phyloP scores from a whole-genome alignment of 23 tunicate genomes.

The Halocynthia aurantium region DNA sequence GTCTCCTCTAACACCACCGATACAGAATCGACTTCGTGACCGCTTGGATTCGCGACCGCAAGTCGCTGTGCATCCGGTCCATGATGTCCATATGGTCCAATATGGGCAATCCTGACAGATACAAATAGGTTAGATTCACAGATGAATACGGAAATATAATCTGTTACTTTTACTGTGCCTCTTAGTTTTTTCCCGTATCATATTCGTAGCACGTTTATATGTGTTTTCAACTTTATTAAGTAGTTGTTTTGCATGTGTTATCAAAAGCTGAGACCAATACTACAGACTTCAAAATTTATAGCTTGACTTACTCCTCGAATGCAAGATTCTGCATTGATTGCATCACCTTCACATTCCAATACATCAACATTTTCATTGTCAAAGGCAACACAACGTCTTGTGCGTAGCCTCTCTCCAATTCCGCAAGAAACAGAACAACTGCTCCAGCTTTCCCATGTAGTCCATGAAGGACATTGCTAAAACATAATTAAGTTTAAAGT shows the following conservation, averaged over 20 bases:
- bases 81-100: slow-evolving; percentile 60
- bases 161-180: no score
- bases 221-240: not conserved
- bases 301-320: slow-evolving; percentile 7
- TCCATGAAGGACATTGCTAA: slow-evolving; percentile 49
- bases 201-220: not conserved
- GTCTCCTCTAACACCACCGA: slow-evolving; percentile 25
- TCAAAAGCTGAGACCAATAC: not conserved
- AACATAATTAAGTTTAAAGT: not conserved
- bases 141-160: no score
- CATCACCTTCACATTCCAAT: slow-evolving; percentile 4
- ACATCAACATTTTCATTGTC: no score
- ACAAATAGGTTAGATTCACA: slow-evolving; percentile 2
- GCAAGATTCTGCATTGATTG: slow-evolving; percentile 14
- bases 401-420: slow-evolving; percentile 28
- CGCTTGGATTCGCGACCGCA: slow-evolving; percentile 39
- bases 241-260: not conserved
- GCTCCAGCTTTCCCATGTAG: slow-evolving; percentile 37
- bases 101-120: slow-evolving; percentile 36
- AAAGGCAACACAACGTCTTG: slow-evolving; percentile 23
- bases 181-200: no score
- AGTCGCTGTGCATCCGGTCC: slow-evolving; percentile 38
- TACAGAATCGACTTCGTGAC: slow-evolving; percentile 29
- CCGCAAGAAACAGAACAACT: slow-evolving; percentile 43
- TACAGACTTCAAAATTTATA: not conserved